Evolutionary conservation across 2,888 invertebrate genomes (phyloP).

Genomic region (Aradus depressus): DNA sequence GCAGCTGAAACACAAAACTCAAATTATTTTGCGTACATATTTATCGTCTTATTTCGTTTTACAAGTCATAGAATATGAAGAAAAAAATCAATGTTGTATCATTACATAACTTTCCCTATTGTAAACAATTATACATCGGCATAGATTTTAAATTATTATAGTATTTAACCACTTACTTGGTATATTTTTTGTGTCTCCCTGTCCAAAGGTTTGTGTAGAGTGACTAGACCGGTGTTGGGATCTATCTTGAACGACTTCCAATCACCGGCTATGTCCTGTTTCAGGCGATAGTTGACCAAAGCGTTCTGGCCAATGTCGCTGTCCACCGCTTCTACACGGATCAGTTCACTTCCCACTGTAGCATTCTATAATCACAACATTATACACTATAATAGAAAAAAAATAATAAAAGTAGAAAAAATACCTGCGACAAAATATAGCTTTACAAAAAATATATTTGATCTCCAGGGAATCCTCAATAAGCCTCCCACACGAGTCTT

Average conservation of each 20-base stretch:
- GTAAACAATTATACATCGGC: not conserved
- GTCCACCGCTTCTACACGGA: conserved; percentile 73
- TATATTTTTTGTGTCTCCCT: conserved; percentile 76
- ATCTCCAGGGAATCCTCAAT: too few species aligned
- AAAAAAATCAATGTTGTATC: not conserved
- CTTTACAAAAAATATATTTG: too few species aligned
- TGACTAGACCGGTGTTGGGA: conserved; percentile 62
- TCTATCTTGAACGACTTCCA: conserved; percentile 74
- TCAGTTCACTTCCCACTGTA: conserved; percentile 67
- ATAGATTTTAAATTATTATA: not conserved
- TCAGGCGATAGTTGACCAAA: conserved; percentile 71
- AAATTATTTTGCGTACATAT: not conserved
- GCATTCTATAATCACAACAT: conserved; percentile 71
- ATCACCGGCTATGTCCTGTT: conserved; percentile 68
- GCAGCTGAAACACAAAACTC: conserved; percentile 46
- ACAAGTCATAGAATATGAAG: not conserved
- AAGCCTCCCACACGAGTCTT: too few species aligned
- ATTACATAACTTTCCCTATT: not conserved
- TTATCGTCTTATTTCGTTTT: not conserved
- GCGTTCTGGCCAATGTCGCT: conserved; percentile 84
- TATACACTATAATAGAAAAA: too few species aligned
- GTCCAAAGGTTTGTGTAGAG: conserved; percentile 59
- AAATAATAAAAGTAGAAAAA: conserved; percentile 1
- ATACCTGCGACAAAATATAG: too few species aligned
- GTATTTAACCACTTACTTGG: conserved; percentile 46